Percentiles rank a stretch among this genome's conserved stretches.
Evolutionary conservation across 1,140 invertebrate species (phyloP).

Genomic region (Agrilus planipennis): DNA sequence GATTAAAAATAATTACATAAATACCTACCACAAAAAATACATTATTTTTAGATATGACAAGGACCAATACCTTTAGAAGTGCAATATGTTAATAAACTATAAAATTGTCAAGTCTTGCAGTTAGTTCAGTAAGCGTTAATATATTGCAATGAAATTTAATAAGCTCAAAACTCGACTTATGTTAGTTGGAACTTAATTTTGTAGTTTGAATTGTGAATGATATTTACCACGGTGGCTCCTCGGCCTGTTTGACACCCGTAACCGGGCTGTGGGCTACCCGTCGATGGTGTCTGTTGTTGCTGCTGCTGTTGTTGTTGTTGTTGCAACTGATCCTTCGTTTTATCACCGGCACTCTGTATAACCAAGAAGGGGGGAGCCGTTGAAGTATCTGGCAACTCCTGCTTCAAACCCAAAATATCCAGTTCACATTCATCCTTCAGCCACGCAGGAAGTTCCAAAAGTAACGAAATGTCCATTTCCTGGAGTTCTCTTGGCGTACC

Average conservation of each 20-base stretch:
- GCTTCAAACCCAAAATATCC: constrained; percentile 66
- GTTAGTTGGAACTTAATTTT: no score
- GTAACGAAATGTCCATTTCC: constrained; percentile 89
- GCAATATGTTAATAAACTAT: no score
- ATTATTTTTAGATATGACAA: no score
- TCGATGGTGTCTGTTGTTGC: no score
- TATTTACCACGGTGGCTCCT: constrained; percentile 75
- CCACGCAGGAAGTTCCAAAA: constrained; percentile 83
- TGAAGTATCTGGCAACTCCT: constrained; percentile 51
- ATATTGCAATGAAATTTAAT: no score
- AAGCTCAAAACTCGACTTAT: no score
- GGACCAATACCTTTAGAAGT: no score
- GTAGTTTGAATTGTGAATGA: neutral
- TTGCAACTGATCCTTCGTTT: constrained; percentile 39
- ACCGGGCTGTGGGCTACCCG: constrained; percentile 49
- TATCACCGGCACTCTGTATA: constrained; percentile 76
- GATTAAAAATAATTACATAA: no score
- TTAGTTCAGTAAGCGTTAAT: no score
- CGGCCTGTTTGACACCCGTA: constrained; percentile 74
- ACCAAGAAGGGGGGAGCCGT: constrained; percentile 77
- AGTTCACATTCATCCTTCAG: constrained; percentile 92
- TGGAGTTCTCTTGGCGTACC: constrained; percentile 94
- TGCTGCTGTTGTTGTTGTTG: no score
- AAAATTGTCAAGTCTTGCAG: no score
- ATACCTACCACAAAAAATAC: no score